Evolutionary conservation across 2,797 vertebrate genomes (phyloP).

Genomic region (Oryzias sinensis): DNA sequence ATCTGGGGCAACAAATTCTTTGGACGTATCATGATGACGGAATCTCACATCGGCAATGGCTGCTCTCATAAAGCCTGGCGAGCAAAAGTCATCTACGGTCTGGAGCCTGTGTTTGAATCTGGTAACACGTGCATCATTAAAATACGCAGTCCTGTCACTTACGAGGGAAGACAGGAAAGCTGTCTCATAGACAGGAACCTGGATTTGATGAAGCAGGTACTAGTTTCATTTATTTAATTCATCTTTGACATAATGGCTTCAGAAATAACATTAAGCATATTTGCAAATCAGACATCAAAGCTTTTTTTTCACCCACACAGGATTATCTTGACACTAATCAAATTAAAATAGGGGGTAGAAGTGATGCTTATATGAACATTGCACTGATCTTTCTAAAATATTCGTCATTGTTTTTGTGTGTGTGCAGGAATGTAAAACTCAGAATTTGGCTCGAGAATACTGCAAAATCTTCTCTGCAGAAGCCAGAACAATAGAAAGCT

Average conservation of each 20-base stretch:
- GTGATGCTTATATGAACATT: slow-evolving; percentile 1
- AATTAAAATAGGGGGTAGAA: slow-evolving; percentile 19
- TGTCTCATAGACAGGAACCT: slow-evolving; percentile 88
- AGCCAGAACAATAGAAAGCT: slow-evolving; percentile 80
- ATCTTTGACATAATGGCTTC: background rate
- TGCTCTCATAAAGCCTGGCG: slow-evolving; percentile 85
- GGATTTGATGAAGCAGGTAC: slow-evolving; percentile 87
- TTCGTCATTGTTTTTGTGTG: slow-evolving; percentile 36
- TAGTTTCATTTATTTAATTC: slow-evolving; percentile 14
- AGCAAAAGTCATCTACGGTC: slow-evolving; percentile 91
- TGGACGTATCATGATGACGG: slow-evolving; percentile 86
- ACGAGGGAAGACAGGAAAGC: slow-evolving; percentile 86
- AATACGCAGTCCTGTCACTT: slow-evolving; percentile 83
- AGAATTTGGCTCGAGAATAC: slow-evolving; percentile 93
- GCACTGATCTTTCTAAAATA: slow-evolving; percentile 32
- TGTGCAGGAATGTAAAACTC: slow-evolving; percentile 88
- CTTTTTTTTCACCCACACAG: slow-evolving; percentile 23
- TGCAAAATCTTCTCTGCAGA: slow-evolving; percentile 94
- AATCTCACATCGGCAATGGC: slow-evolving; percentile 73
- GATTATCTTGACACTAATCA: slow-evolving; percentile 40
- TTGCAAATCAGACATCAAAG: slow-evolving; percentile 9
- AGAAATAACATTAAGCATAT: background rate
- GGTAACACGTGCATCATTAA: slow-evolving; percentile 89
- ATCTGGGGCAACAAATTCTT: slow-evolving; percentile 92
- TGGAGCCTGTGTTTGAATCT: slow-evolving; percentile 92